Evolutionary conservation across 2,888 invertebrate genomes (phyloP), one percentile per base, ranked within the genome.

Genomic region (Drosophila buzzatii): DNA sequence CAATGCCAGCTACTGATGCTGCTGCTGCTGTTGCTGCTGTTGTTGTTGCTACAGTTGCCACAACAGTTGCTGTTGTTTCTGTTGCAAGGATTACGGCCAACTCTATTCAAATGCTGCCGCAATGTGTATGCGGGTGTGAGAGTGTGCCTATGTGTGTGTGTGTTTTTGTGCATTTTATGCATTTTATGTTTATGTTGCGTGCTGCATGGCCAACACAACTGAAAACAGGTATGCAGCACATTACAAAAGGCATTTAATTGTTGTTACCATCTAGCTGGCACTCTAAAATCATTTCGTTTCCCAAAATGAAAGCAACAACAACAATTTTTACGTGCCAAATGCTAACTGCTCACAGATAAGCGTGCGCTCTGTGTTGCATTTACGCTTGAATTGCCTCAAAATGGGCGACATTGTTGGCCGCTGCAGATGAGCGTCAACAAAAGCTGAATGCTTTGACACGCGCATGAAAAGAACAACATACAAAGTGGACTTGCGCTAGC

Each of bases 231-330:
- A 90, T 77, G 76, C 80, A 74, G 74, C 73, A 62, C 74, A 83
- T 90, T 90, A 82, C 74, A 80, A 70, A 70, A 64, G 72, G 71
- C 86, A 87, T 90, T 87, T 90, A 83, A 89, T 84, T 90, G 88
- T 84, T 63, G 88, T 84, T 63, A 78, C 79, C 85, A 81, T 70
- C 78, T 76, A 72, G 66, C 66, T 67, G 73, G 71, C 76, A 82
- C 71, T 90, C 79, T 77, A 90, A 85, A 84, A 79, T 88, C 81
- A 90, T 90, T 86, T 84, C 76, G 87, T 70, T 70, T 72, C 74
- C 67, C 60, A 71, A 70, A 75, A 70, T 67, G 66, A 53, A 62
- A 39, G 12, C 71, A 67, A 12, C 53, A 53, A 37, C 23, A 53
- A 39, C 37, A 53, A n/a, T 6, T 87, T 82, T 65, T 64, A 77